These are phyloP conservation scores for Cydia amplana DNA, from an alignment of 1,140 invertebrate genomes.

Conservation along the genomic window DNA sequence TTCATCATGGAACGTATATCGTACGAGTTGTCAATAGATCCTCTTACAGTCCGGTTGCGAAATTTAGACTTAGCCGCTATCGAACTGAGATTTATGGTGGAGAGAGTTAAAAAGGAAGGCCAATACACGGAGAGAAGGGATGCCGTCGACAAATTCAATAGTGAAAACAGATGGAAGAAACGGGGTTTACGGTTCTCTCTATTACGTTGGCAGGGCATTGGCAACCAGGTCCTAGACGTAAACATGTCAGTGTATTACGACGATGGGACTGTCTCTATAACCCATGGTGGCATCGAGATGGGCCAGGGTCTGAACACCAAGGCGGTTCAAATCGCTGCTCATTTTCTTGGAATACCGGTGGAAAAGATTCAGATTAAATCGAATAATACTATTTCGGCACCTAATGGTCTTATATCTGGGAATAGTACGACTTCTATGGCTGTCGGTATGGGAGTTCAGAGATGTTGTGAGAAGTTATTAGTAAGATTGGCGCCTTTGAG, in stretches of 20 bases:
- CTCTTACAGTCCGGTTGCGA: constrained; percentile 82
- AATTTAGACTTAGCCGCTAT: constrained; percentile 81
- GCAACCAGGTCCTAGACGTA: constrained; percentile 80
- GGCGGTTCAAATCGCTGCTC: constrained; percentile 86
- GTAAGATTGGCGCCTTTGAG: constrained; percentile 82
- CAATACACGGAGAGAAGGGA: constrained; percentile 81
- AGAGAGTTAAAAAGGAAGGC: constrained; percentile 75
- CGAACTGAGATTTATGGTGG: constrained; percentile 54
- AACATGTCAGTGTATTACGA: constrained; percentile 85
- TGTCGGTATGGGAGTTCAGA: constrained; percentile 43
- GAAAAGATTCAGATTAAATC: constrained; percentile 84
- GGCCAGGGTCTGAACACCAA: constrained; percentile 90
- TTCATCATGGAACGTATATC: constrained; percentile 92
- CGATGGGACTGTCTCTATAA: constrained; percentile 88
- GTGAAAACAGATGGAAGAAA: constrained; percentile 88
- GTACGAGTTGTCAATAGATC: constrained; percentile 83
- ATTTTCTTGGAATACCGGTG: constrained; percentile 84
- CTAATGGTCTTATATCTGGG: constrained; percentile 82
- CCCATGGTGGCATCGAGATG: constrained; percentile 89
- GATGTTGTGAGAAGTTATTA: constrained; percentile 68
- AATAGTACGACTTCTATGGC: constrained; percentile 74
- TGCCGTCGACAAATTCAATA: constrained; percentile 83
- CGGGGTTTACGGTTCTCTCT: constrained; percentile 85
- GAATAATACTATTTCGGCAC: constrained; percentile 79
- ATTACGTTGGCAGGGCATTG: constrained; percentile 81